Conservation (phyloP, 1,140 invertebrate genomes). For the Oscheius sp. region DNA sequence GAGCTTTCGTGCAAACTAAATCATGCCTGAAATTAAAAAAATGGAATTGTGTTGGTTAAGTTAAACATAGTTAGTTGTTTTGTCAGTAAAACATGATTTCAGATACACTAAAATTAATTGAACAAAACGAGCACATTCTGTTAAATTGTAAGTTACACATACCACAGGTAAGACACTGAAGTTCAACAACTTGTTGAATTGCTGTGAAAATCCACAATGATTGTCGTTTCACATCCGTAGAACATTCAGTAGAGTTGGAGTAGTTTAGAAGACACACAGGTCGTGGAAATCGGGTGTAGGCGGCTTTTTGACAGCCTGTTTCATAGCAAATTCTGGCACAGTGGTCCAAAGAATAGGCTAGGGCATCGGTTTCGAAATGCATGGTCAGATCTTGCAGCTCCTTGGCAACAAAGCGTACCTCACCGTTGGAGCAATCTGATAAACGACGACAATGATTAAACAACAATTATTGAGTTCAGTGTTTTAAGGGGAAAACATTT, state of each 20-base stretch:
- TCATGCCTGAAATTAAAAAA: too few species aligned
- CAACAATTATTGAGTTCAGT: too few species aligned
- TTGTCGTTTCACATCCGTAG: neutral
- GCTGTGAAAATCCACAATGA: slow-evolving; percentile 48
- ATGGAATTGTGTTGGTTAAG: too few species aligned
- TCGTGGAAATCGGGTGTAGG: slow-evolving; percentile 60
- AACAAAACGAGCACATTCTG: too few species aligned
- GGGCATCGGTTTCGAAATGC: slow-evolving; percentile 54
- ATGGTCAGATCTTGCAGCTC: slow-evolving; percentile 44
- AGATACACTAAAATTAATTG: too few species aligned
- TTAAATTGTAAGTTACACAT: too few species aligned
- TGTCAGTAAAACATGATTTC: too few species aligned
- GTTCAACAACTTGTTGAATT: slow-evolving; percentile 56
- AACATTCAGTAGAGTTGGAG: slow-evolving; percentile 29
- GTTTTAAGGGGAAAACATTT: too few species aligned
- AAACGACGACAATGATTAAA: slow-evolving; percentile 6
- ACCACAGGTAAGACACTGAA: slow-evolving; percentile 52
- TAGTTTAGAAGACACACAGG: slow-evolving; percentile 56
- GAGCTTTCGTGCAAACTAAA: too few species aligned
- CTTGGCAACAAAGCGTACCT: slow-evolving; percentile 46
- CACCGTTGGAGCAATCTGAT: slow-evolving; percentile 47
- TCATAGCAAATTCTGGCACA: slow-evolving; percentile 54
- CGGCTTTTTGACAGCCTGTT: slow-evolving; percentile 49
- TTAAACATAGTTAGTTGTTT: too few species aligned
- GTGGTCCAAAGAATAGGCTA: slow-evolving; percentile 48